Evolutionary conservation across 1,140 invertebrate species (phyloP).

Genomic region (Leptinotarsa lineolata): DNA sequence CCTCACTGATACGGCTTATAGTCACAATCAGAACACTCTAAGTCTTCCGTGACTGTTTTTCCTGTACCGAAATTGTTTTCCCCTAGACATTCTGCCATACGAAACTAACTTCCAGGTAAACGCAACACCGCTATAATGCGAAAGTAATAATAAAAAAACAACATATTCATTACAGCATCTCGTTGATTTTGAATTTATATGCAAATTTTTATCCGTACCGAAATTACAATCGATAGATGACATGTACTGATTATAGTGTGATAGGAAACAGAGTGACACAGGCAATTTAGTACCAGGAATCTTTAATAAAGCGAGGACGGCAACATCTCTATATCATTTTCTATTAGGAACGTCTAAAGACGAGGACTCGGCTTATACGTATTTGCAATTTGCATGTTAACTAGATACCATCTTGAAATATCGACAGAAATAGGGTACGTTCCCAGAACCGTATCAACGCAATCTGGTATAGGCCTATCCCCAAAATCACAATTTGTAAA

Average conservation of each 20-base stretch:
- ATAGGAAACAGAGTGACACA: conserved; percentile 32
- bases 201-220: conserved; percentile 25
- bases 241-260: conserved; percentile 27
- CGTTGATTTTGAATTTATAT: conserved; percentile 30
- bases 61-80: background rate
- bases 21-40: too few species aligned
- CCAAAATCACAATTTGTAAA: background rate
- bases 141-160: conserved; percentile 27
- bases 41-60: background rate
- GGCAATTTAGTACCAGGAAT: conserved; percentile 31
- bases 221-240: conserved; percentile 32
- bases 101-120: conserved; percentile 16
- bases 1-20: too few species aligned
- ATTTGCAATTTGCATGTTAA: conserved; percentile 54
- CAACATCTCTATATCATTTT: conserved; percentile 40
- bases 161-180: conserved; percentile 23
- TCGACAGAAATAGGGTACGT: conserved; percentile 46
- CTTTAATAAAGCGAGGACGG: conserved; percentile 32
- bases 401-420: conserved; percentile 53
- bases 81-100: conserved; percentile 8
- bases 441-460: conserved; percentile 8
- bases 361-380: conserved; percentile 35
- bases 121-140: conserved; percentile 12
- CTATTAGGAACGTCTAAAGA: conserved; percentile 37
- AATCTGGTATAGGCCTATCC: background rate